A percentile compares a stretch with the other conserved stretches of the same genome.
These are phyloP conservation scores for Wiebesia pumilae DNA, from an alignment of 1,140 invertebrate species.

Conservation along the genomic window DNA sequence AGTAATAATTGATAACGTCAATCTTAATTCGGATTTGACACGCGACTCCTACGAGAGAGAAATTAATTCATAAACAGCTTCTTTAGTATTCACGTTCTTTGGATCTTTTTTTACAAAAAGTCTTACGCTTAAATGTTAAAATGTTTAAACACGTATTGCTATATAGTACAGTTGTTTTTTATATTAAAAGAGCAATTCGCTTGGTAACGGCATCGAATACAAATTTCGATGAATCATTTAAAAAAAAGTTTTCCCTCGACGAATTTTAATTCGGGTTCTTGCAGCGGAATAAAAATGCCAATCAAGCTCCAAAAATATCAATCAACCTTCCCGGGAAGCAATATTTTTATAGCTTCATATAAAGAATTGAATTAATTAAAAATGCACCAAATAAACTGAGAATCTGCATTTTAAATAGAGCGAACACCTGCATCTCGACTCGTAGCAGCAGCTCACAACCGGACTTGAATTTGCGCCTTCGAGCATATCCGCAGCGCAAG, in stretches of 20 bases:
- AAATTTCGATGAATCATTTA: neutral
- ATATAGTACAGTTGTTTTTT: neutral
- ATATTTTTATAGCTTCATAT: neutral
- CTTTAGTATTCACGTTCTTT: neutral
- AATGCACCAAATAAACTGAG: neutral
- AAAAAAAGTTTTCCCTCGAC: neutral
- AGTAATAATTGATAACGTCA: slow-evolving; percentile 39
- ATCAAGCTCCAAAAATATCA: neutral
- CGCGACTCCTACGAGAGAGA: neutral
- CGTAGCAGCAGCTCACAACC: neutral
- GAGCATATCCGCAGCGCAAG: slow-evolving; percentile 10
- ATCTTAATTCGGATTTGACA: slow-evolving; percentile 9
- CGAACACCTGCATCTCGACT: neutral
- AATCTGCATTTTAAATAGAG: neutral
- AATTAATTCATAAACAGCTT: neutral
- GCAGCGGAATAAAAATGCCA: neutral
- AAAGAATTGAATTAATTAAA: no score
- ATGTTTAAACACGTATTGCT: neutral
- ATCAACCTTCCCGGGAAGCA: neutral
- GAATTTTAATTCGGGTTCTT: no score
- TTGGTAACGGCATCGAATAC: neutral
- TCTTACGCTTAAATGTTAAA: neutral
- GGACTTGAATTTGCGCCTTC: slow-evolving; percentile 32
- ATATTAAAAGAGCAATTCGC: neutral
- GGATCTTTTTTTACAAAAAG: neutral